Percentiles rank a stretch among this genome's conserved stretches.
Evolutionary conservation across 2,888 invertebrate species (phyloP).

Genomic region (Rotaria magnacalcarata): DNA sequence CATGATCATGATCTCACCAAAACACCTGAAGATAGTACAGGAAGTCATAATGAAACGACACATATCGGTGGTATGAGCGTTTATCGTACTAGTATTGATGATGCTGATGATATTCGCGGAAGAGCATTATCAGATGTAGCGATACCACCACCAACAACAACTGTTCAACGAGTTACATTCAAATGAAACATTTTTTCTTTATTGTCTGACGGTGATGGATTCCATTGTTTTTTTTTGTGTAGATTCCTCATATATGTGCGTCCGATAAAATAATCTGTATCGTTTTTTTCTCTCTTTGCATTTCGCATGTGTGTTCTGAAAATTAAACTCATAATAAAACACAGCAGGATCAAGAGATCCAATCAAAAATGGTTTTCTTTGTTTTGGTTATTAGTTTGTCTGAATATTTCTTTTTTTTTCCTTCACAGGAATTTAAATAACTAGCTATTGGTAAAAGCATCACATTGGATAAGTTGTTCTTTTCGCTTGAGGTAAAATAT

Average conservation of each 20-base stretch:
- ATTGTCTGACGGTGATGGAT: not conserved
- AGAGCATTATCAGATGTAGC: not conserved
- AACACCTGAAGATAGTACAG: constrained; percentile 32
- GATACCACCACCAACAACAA: not conserved
- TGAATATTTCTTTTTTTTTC: not conserved
- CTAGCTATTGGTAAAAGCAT: not conserved
- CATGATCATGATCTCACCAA: constrained; percentile 12
- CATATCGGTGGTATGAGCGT: not conserved
- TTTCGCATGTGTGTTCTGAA: constrained; percentile 25
- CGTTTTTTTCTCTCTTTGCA: not conserved
- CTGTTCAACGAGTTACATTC: constrained; percentile 23
- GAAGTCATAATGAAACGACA: constrained; percentile 17
- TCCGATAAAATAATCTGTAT: constrained; percentile 1
- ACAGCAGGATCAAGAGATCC: not conserved
- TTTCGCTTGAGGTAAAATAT: not conserved
- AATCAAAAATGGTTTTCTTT: not conserved
- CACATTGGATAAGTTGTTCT: not conserved
- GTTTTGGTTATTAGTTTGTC: not conserved
- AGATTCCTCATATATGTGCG: not conserved
- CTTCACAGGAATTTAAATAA: not conserved
- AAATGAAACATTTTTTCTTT: not conserved
- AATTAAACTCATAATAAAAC: not conserved
- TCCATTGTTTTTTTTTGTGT: not conserved
- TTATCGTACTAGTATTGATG: constrained; percentile 13
- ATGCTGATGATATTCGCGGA: not conserved